Evolutionary conservation across 2,797 vertebrate species (phyloP).

Genomic region (Pseudotriccus pelzelni): DNA sequence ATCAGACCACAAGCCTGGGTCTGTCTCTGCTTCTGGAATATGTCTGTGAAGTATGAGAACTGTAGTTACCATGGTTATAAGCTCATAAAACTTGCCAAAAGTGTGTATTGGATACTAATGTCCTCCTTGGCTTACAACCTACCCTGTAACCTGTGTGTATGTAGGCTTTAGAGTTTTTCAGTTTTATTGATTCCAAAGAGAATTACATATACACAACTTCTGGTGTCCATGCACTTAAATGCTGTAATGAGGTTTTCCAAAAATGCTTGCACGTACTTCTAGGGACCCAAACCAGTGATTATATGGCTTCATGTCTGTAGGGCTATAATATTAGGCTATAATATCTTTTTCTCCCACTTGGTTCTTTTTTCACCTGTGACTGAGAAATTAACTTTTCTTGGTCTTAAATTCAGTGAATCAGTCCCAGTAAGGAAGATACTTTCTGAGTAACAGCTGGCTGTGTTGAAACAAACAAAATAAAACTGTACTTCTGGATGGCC

Average conservation of each 20-base stretch:
- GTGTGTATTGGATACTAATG: fast-evolving
- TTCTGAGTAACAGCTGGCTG: neutral
- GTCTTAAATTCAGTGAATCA: neutral
- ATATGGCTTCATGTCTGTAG: neutral
- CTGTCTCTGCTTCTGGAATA: neutral
- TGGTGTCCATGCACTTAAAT: neutral
- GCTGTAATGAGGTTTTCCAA: neutral
- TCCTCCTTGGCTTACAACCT: neutral
- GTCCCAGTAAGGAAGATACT: neutral
- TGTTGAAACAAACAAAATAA: neutral
- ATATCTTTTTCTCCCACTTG: neutral
- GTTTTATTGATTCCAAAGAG: neutral
- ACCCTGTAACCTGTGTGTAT: neutral
- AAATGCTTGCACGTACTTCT: neutral
- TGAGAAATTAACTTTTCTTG: neutral
- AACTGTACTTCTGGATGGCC: neutral
- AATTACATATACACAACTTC: neutral
- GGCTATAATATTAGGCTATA: neutral
- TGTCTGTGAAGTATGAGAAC: neutral
- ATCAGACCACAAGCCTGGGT: neutral
- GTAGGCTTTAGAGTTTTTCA: neutral
- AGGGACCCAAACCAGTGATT: neutral
- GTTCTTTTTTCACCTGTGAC: neutral
- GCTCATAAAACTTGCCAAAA: neutral
- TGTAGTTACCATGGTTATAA: neutral